Evolutionary conservation across 2,113 vertebrate species (phyloP), one percentile per base, ranked within the genome.

Genomic region (Tenrec ecaudatus): DNA sequence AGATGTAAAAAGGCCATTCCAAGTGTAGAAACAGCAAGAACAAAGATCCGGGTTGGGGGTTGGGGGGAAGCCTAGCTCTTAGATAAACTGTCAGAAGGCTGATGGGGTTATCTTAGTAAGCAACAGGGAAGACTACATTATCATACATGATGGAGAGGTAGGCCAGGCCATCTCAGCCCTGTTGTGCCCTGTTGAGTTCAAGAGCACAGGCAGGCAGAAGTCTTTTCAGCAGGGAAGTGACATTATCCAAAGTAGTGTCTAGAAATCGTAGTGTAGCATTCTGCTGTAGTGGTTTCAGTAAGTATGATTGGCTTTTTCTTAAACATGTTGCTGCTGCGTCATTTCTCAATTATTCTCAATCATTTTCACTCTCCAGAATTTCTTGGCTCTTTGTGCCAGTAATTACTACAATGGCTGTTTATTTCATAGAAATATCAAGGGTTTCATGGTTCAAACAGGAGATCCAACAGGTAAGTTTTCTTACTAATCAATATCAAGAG

Each of bases 401-500:
- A 99, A 99, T 31, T 99, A 99, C 97, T 99, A 99, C 98, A 99
- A 82, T 58, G 99, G 99, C 36, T 99, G 98, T 84, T 11, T 98
- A 91, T 99, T 99, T 97, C 99, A 99, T 96, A 98, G 99, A 91
- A 99, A 99, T 94, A 99, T 99, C 97, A 99, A 99, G 97, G 99
- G 99, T 77, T 99, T 99, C 97, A 99, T 99, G 99, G 99, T 99
- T 83, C 99, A 99, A 97, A 99, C 99, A 0, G 99, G 99, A 93
- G 99, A 99, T 97, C 99, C 99, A 1, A 98, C 99, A 98, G 99
- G 99, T 99, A 98, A 98, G 82, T 90, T 78, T 47, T 91, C 96
- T 43, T 71, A 60, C 86, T 82, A 15, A 1, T 10, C 58, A 14
- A 86, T 71, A 68, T 23, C 25, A 47, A 47, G 38, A 66, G 23